A percentile compares a stretch with the other conserved stretches of the same genome.
phyloP scores from a whole-genome alignment of 2,797 vertebrate genomes.

The Cryptoblepharus egeriae region DNA sequence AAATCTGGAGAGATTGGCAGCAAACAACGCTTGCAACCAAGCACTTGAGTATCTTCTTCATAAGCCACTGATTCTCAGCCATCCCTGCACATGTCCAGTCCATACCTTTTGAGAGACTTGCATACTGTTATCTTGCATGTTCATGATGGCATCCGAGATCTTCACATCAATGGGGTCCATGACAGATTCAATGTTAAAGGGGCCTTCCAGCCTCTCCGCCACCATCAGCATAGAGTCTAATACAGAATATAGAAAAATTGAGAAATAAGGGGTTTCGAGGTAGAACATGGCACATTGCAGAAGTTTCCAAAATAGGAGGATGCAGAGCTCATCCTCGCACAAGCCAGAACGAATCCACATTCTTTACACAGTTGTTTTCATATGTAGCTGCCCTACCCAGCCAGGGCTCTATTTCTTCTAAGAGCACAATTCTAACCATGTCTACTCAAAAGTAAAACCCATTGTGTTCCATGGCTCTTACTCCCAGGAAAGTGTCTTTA shows the following conservation, averaged over 20 bases:
- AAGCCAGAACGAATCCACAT: too few relatives aligned
- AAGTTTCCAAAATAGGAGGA: not conserved
- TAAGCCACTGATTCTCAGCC: not conserved
- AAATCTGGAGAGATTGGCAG: not conserved
- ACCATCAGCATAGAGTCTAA: conserved; percentile 93
- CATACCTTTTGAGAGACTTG: conserved; percentile 95
- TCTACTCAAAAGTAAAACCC: too few relatives aligned
- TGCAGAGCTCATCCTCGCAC: too few relatives aligned
- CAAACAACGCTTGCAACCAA: not conserved
- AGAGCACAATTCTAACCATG: too few relatives aligned
- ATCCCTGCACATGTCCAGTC: not conserved
- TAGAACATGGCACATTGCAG: not conserved
- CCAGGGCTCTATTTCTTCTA: too few relatives aligned
- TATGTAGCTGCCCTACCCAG: too few relatives aligned
- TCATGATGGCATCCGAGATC: conserved; percentile 98
- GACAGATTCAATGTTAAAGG: conserved; percentile 96
- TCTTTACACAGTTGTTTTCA: too few relatives aligned
- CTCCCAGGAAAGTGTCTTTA: too few relatives aligned
- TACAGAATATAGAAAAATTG: not conserved
- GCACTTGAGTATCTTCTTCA: not conserved
- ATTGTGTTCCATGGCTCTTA: too few relatives aligned
- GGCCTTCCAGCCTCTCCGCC: conserved; percentile 92
- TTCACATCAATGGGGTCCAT: conserved; percentile 98
- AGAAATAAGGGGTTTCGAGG: not conserved
- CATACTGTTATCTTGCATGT: conserved; percentile 99